A percentile compares a stretch with the other conserved stretches of the same genome.
Conservation (phyloP, 2,113 vertebrate species). For the Cyprinus carpio region DNA sequence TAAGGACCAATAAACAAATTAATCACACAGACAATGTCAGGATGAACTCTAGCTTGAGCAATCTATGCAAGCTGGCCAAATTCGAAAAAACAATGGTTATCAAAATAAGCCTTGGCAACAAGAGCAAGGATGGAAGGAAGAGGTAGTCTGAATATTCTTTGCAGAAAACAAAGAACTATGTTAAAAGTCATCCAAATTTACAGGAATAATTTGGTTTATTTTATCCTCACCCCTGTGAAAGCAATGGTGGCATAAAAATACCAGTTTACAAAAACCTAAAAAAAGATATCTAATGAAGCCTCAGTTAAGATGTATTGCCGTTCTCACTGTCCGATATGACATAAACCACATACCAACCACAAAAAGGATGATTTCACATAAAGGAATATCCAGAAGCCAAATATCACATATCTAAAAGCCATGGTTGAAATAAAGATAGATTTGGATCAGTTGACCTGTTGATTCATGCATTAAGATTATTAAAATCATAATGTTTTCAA, state of each 20-base stretch:
- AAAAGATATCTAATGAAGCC: neutral
- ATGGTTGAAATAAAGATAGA: neutral
- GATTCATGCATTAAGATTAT: constrained; percentile 10
- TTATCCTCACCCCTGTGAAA: no score
- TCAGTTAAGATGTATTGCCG: neutral
- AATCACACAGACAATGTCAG: neutral
- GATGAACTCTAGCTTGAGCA: neutral
- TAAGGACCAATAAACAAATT: neutral
- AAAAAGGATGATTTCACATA: neutral
- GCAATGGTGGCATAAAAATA: no score
- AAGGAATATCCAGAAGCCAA: neutral
- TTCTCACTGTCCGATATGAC: neutral
- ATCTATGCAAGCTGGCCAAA: neutral
- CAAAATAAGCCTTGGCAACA: neutral
- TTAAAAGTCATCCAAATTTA: neutral
- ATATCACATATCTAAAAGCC: neutral
- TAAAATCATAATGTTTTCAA: neutral
- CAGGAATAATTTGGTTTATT: neutral
- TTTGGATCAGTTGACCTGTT: neutral
- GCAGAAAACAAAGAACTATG: no score
- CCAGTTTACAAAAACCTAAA: neutral
- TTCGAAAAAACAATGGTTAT: neutral
- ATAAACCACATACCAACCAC: neutral
- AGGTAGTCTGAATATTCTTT: no score
- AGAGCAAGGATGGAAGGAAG: neutral